A percentile compares a stretch with the other conserved stretches of the same genome.
Evolutionary conservation across 2,888 invertebrate species (phyloP).

Genomic region (Malthinus flaveolus): DNA sequence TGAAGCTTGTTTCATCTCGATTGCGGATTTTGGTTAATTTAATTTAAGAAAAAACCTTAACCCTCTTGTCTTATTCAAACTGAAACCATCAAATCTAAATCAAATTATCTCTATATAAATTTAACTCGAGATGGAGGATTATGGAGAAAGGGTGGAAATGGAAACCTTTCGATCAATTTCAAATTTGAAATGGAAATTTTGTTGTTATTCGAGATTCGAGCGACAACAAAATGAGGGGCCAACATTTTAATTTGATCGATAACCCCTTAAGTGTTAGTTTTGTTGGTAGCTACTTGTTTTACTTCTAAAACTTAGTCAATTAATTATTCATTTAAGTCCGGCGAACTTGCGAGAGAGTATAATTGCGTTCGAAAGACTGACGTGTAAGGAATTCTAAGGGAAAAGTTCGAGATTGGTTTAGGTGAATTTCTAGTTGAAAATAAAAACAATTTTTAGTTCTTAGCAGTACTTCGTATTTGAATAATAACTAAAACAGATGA

Average conservation of each 20-base stretch:
- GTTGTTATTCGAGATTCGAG: too few relatives aligned
- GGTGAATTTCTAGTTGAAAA: too few relatives aligned
- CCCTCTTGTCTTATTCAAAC: too few relatives aligned
- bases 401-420: slow-evolving; percentile 3
- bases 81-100: too few relatives aligned
- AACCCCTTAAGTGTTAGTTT: neutral
- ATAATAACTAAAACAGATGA: too few relatives aligned
- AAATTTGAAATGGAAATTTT: neutral
- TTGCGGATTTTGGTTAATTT: slow-evolving; percentile 1
- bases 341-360: slow-evolving; percentile 4
- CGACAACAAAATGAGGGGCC: neutral
- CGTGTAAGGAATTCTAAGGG: slow-evolving; percentile 3
- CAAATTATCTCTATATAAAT: too few relatives aligned
- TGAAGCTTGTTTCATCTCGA: neutral
- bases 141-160: too few relatives aligned
- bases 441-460: too few relatives aligned
- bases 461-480: too few relatives aligned
- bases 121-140: too few relatives aligned
- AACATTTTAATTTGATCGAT: slow-evolving; percentile 6
- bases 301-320: slow-evolving; percentile 7
- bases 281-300: slow-evolving; percentile 5
- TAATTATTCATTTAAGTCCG: slow-evolving; percentile 7
- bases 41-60: too few relatives aligned
- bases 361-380: slow-evolving; percentile 7
- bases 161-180: neutral